These are phyloP conservation scores for Drosophila vallismaia DNA, from an alignment of 2,888 invertebrate species.

Conservation along the genomic window DNA sequence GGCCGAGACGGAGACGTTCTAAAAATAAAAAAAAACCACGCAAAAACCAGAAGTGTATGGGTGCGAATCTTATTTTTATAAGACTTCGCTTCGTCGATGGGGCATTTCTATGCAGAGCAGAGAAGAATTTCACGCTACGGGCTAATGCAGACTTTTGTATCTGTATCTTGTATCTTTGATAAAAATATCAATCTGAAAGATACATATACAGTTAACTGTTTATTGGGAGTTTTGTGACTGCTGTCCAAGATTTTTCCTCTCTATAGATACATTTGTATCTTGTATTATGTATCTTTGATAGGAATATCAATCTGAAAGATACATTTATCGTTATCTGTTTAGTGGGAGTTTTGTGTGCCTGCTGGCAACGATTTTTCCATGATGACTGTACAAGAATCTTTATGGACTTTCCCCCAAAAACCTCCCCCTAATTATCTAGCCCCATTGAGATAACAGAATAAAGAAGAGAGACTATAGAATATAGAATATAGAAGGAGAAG, in stretches of 20 bases:
- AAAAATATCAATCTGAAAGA: background rate
- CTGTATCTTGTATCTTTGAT: conserved; percentile 2
- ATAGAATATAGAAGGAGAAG: background rate
- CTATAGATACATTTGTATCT: conserved; percentile 22
- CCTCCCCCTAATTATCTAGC: conserved; percentile 25
- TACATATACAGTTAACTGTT: background rate
- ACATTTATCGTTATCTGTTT: background rate
- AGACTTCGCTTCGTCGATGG: conserved; percentile 39
- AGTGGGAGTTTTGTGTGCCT: conserved; percentile 11
- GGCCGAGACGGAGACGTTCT: conserved; percentile 47
- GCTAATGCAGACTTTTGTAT: conserved; percentile 39
- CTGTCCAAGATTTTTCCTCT: conserved; percentile 56
- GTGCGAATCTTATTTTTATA: conserved; percentile 56
- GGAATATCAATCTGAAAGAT: background rate
- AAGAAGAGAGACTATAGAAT: background rate
- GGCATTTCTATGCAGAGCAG: conserved; percentile 64
- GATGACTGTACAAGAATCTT: conserved; percentile 40
- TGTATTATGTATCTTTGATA: background rate
- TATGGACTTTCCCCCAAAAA: conserved; percentile 26
- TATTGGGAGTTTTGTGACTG: conserved; percentile 18
- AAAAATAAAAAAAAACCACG: conserved; percentile 63
- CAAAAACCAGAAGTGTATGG: conserved; percentile 56
- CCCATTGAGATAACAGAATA: conserved; percentile 15
- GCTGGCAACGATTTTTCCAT: conserved; percentile 66
- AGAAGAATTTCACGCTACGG: conserved; percentile 53